Evolutionary conservation across 2,113 vertebrate species (phyloP), one percentile per base, ranked within the genome.

Genomic region (Xiphorhynchus elegans): DNA sequence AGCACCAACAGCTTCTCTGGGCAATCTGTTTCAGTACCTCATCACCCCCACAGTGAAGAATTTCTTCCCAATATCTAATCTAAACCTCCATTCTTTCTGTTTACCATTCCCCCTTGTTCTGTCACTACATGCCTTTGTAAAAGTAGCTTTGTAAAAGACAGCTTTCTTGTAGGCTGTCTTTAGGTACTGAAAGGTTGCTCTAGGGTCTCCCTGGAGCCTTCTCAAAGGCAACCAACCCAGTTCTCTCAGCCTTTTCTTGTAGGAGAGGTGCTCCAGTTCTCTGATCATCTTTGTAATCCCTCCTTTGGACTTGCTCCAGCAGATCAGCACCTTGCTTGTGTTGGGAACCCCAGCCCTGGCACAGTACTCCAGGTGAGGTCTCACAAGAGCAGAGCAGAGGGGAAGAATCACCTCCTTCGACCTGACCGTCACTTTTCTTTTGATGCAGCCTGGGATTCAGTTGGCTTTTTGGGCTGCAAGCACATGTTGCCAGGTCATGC

Each of bases 401-500:
- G 31, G 24, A 13, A 20, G 28, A 53, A 82, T 52, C 46, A 4
- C 15, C 39, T 39, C 11, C 42, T 46, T 20, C 4, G 6, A 29
- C 33, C 37, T 46, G 8, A 37, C 59, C 23, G 10, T 58, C 37
- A 2, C 44, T 44, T 37, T 60, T 28, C 12, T 46, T 39, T 52
- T 44, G 23, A 29, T 25, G 39, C 53, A 53, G 33, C 16, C 28
- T 19, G n/a, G 33, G 24, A 24, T 39, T 13, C 18, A 25, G 13
- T 29, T 59, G 28, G 28, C 15, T 52, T 74, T 75, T 33, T 74
- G 46, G 33, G 19, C 16, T 67, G 10, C 24, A 25, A 21, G 16
- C 28, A 19, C 0, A 0, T 20, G 6, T 53, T 52, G 28, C 52
- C 46, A 67, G 28, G n/a, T 28, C 53, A 5, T 5, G 10, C 3